These are phyloP conservation scores for Callocephalon fimbriatum DNA, from an alignment of 2,113 vertebrate species.

Conservation along the genomic window DNA sequence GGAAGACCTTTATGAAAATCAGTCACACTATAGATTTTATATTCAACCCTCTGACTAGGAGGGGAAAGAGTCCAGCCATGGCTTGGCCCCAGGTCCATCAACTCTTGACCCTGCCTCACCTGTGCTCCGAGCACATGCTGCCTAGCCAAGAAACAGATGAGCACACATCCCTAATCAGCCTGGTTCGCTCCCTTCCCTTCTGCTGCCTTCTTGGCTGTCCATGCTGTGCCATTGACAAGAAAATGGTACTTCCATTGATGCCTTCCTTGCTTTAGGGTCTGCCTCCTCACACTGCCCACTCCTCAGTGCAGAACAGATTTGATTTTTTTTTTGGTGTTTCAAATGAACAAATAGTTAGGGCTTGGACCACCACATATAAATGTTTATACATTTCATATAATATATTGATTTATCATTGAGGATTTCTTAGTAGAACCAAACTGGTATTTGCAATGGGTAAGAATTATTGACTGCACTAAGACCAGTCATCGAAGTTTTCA, in stretches of 20 bases:
- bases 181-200: neutral
- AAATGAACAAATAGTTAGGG: neutral
- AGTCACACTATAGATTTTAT: neutral
- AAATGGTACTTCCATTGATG: accelerated
- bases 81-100: neutral
- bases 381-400: neutral
- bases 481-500: neutral
- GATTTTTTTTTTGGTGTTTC: neutral
- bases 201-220: neutral
- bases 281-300: accelerated
- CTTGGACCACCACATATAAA: neutral
- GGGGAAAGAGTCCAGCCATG: neutral
- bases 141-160: neutral
- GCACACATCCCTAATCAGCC: neutral
- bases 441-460: neutral
- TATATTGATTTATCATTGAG: neutral
- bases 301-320: neutral
- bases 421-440: neutral
- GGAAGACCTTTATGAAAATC: neutral
- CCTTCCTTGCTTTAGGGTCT: neutral
- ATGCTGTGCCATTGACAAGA: neutral
- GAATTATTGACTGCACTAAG: neutral
- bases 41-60: neutral
- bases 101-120: neutral
- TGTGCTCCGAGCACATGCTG: neutral